Percentiles rank a stretch among this genome's conserved stretches.
These are phyloP conservation scores for Apogon hyalosoma DNA, from an alignment of 2,797 vertebrate genomes.

Conservation along the genomic window DNA sequence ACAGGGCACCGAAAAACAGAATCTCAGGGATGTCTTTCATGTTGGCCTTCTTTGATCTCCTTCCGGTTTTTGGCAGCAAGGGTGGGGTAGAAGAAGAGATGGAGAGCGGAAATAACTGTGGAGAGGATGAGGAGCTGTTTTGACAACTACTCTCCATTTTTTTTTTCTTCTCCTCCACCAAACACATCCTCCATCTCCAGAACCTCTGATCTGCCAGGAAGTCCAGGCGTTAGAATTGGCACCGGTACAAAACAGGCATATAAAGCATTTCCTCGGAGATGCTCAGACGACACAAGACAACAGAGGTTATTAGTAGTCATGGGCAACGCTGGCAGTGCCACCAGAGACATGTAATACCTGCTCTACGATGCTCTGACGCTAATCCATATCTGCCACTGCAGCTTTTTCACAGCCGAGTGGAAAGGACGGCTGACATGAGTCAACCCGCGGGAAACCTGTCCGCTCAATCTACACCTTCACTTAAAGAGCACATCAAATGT, in stretches of 20 bases:
- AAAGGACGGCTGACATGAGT: slow-evolving; percentile 56
- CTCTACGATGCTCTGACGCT: slow-evolving; percentile 49
- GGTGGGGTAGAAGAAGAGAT: slow-evolving; percentile 59
- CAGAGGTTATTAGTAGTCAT: slow-evolving; percentile 61
- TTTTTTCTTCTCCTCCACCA: slow-evolving; percentile 4
- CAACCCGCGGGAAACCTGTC: slow-evolving; percentile 56
- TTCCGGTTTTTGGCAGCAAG: slow-evolving; percentile 64
- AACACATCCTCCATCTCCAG: slow-evolving; percentile 33
- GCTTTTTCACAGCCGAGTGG: slow-evolving; percentile 58
- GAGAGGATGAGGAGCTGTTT: slow-evolving; percentile 62
- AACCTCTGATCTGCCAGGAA: slow-evolving; percentile 59
- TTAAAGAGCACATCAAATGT: slow-evolving; percentile 55
- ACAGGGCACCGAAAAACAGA: slow-evolving; percentile 49
- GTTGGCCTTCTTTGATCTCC: slow-evolving; percentile 79
- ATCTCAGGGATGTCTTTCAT: slow-evolving; percentile 80
- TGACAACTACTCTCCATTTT: slow-evolving; percentile 63
- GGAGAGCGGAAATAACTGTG: slow-evolving; percentile 56
- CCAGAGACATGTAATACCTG: slow-evolving; percentile 62
- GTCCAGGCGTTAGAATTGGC: slow-evolving; percentile 53
- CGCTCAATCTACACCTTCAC: slow-evolving; percentile 54
- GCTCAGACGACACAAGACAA: slow-evolving; percentile 38
- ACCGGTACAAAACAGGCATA: slow-evolving; percentile 59
- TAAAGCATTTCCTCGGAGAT: slow-evolving; percentile 5
- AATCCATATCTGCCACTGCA: slow-evolving; percentile 64
- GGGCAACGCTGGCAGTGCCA: slow-evolving; percentile 46